phyloP scores from a whole-genome alignment of 2,113 vertebrate species.

The Muscicapa adusta region DNA sequence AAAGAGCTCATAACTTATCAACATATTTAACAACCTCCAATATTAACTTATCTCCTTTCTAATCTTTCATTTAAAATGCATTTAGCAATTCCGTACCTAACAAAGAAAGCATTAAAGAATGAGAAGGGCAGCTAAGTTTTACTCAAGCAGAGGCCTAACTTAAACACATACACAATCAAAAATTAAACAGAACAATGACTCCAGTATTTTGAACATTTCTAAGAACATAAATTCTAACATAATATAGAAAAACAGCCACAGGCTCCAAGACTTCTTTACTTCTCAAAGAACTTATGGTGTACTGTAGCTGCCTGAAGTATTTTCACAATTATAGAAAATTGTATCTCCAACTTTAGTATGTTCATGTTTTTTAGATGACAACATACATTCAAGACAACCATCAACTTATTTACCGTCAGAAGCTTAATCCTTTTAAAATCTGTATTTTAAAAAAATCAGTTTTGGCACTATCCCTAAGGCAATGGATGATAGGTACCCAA shows the following conservation, averaged over 20 bases:
- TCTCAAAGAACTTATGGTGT: conserved; percentile 29
- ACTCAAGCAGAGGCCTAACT: conserved; percentile 15
- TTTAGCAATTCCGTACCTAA: conserved; percentile 46
- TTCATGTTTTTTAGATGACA: conserved; percentile 47
- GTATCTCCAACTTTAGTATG: conserved; percentile 64
- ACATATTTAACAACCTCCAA: conserved; percentile 32
- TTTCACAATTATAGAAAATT: conserved; percentile 69
- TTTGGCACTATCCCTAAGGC: conserved; percentile 70
- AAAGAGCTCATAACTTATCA: conserved; percentile 11
- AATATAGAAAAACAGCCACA: conserved; percentile 43
- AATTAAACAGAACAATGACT: conserved; percentile 22
- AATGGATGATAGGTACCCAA: conserved; percentile 54
- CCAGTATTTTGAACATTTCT: neutral
- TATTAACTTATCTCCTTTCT: conserved; percentile 49
- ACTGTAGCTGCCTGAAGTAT: conserved; percentile 63
- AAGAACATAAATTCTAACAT: conserved; percentile 5
- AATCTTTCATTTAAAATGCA: neutral
- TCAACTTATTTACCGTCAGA: conserved; percentile 71
- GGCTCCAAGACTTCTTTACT: conserved; percentile 2
- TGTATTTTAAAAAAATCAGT: conserved; percentile 63
- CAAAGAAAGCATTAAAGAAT: conserved; percentile 39
- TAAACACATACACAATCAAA: conserved; percentile 16
- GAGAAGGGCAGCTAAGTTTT: neutral
- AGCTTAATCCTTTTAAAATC: conserved; percentile 58
- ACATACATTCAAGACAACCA: conserved; percentile 62